These are phyloP conservation scores for Neolamprologus falcicula DNA, from an alignment of 2,113 vertebrate genomes.

Conservation along the genomic window DNA sequence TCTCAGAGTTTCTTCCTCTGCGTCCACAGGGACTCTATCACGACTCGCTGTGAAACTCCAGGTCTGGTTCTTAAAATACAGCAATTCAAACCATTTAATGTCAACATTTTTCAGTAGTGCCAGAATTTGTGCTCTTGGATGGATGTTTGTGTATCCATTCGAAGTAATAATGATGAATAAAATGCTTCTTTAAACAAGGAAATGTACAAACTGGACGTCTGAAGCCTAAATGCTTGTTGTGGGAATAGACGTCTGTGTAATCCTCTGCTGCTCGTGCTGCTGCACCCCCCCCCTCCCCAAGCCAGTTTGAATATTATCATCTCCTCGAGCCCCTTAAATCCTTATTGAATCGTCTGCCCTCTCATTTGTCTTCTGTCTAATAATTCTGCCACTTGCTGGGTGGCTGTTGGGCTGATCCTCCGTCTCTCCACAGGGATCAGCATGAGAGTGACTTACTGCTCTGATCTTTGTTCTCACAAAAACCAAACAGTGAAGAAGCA, in stretches of 20 bases:
- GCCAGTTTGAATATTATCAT: slow-evolving; percentile 22
- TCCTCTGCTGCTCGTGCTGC: background rate
- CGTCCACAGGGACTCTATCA: background rate
- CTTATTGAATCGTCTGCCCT: slow-evolving; percentile 54
- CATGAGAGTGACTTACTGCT: slow-evolving; percentile 34
- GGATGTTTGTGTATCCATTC: background rate
- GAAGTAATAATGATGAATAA: background rate
- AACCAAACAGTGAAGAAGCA: slow-evolving; percentile 10
- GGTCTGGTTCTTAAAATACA: background rate
- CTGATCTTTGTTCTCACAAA: slow-evolving; percentile 45
- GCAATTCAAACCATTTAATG: background rate
- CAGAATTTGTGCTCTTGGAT: background rate
- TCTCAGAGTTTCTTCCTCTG: background rate
- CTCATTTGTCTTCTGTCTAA: slow-evolving; percentile 56
- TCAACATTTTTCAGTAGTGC: background rate
- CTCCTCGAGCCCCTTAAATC: slow-evolving; percentile 39
- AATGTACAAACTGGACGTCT: background rate
- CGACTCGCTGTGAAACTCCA: background rate
- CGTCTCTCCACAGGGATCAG: slow-evolving; percentile 13
- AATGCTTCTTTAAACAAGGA: background rate
- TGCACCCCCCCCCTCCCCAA: background rate
- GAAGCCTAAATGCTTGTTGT: background rate
- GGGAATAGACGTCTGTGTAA: background rate
- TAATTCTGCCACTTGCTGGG: slow-evolving; percentile 40
- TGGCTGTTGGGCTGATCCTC: background rate